phyloP scores from a whole-genome alignment of 2,113 vertebrate genomes.

The Actenoides lindsayi region DNA sequence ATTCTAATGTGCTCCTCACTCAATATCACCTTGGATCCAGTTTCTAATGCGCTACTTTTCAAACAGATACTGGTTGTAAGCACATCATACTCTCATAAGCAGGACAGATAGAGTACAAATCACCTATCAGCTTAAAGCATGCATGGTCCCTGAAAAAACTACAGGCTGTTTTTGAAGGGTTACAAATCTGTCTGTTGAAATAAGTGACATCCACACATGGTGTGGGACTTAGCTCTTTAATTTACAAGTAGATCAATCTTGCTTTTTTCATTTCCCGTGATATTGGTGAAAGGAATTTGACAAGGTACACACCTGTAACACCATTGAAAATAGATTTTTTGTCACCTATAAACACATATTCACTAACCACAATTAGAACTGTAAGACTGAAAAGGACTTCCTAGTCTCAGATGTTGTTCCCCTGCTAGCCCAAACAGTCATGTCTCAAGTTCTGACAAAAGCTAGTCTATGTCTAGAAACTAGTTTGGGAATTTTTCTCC shows the following conservation, averaged over 20 bases:
- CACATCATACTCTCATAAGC: not conserved
- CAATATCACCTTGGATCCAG: not conserved
- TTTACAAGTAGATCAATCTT: not conserved
- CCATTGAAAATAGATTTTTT: not conserved
- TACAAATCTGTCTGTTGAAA: not conserved
- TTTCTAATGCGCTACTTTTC: not conserved
- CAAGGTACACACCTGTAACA: not conserved
- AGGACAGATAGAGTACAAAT: not conserved
- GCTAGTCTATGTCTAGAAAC: not conserved
- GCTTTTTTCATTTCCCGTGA: not conserved
- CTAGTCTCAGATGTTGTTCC: not conserved
- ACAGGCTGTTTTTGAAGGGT: not conserved
- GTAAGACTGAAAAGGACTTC: not conserved
- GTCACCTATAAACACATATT: not conserved
- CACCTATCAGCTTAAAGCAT: not conserved
- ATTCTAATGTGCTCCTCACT: not conserved
- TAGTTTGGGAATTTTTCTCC: not conserved
- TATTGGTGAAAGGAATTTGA: not conserved
- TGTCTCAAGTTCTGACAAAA: not conserved
- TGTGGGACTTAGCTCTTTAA: not conserved
- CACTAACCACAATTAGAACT: not conserved
- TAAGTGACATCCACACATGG: not conserved
- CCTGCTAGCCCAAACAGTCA: not conserved
- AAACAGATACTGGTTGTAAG: not conserved
- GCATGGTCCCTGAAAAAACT: not conserved